These are phyloP conservation scores for Ennomos quercinarius DNA, from an alignment of 2,888 invertebrate species.

Conservation along the genomic window DNA sequence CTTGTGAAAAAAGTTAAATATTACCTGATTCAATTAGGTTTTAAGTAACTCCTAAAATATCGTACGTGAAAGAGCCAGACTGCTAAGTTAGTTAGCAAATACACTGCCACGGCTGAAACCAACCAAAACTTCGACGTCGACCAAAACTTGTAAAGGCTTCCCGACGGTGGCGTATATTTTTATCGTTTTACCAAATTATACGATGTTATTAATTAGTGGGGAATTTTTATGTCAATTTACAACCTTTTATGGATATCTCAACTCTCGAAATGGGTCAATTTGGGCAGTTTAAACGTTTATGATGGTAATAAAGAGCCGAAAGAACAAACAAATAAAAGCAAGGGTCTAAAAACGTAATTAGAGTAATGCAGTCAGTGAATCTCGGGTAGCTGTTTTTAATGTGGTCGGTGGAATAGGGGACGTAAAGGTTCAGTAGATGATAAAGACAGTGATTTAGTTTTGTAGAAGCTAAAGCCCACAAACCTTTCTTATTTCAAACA, in stretches of 20 bases:
- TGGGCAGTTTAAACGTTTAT: constrained; percentile 55
- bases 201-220: constrained; percentile 57
- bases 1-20: not conserved
- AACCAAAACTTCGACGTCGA: constrained; percentile 30
- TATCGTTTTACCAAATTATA: constrained; percentile 49
- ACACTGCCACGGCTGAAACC: constrained; percentile 35
- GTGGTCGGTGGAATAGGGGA: constrained; percentile 25
- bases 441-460: constrained; percentile 4
- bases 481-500: too few species aligned
- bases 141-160: constrained; percentile 19
- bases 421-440: constrained; percentile 6
- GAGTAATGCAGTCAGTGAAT: constrained; percentile 69
- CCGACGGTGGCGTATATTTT: constrained; percentile 26
- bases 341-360: constrained; percentile 69
- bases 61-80: constrained; percentile 13
- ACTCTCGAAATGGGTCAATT: constrained; percentile 52
- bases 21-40: not conserved
- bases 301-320: constrained; percentile 50
- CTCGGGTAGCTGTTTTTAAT: constrained; percentile 42
- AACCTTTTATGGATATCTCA: constrained; percentile 49
- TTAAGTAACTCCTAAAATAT: constrained; percentile 6
- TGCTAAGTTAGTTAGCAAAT: constrained; percentile 27
- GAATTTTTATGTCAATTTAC: constrained; percentile 58
- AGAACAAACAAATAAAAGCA: constrained; percentile 57
- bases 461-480: not conserved